A percentile compares a stretch with the other conserved stretches of the same genome.
These are phyloP conservation scores for Parascotia fuliginaria DNA, from an alignment of 2,888 invertebrate species.

Conservation along the genomic window DNA sequence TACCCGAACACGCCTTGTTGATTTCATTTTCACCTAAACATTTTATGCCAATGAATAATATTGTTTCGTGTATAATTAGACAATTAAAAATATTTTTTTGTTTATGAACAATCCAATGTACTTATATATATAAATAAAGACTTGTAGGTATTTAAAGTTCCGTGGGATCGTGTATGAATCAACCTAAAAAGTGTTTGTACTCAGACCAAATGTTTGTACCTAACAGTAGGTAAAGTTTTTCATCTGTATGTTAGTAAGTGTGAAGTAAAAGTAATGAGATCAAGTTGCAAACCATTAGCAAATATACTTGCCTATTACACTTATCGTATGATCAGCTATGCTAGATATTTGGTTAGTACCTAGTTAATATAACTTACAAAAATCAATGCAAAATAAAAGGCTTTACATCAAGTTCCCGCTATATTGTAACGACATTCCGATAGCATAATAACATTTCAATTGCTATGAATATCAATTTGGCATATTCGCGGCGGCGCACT, in stretches of 20 bases:
- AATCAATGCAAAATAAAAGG: not conserved
- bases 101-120: no score
- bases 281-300: not conserved
- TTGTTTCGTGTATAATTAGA: slow-evolving; percentile 16
- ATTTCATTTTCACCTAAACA: slow-evolving; percentile 85
- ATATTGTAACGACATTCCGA: slow-evolving; percentile 24
- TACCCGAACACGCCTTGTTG: slow-evolving; percentile 84
- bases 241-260: not conserved
- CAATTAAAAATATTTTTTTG: no score
- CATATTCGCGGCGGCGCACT: slow-evolving; percentile 70
- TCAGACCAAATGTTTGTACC: slow-evolving; percentile 31
- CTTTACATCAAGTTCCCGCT: slow-evolving; percentile 14
- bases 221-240: slow-evolving; percentile 13
- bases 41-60: slow-evolving; percentile 78
- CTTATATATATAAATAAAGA: no score
- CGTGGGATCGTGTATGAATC: slow-evolving; percentile 19
- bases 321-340: no score
- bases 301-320: no score
- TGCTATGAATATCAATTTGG: slow-evolving; percentile 56
- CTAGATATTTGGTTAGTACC: not conserved
- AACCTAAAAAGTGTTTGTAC: slow-evolving; percentile 15
- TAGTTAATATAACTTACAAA: not conserved
- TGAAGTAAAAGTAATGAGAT: slow-evolving; percentile 13
- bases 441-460: slow-evolving; percentile 30
- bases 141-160: not conserved